Base-by-base conservation (phyloP, 2,888 invertebrate genomes). In the Allacma fusca region DNA sequence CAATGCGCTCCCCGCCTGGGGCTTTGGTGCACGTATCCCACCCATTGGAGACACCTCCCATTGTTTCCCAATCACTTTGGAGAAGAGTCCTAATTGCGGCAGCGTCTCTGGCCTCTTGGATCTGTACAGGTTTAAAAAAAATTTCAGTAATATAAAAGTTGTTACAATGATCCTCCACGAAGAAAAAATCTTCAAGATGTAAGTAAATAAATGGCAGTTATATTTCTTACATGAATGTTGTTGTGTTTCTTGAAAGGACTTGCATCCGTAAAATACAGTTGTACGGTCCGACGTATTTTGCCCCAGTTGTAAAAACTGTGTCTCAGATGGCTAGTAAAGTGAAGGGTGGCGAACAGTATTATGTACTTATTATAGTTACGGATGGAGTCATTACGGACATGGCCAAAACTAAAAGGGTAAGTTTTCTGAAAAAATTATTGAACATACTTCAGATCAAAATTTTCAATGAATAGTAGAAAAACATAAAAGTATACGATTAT, bases 301-400 rank as follows among this genome's bases (percentile, higher is more conserved):
- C 89, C 28, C 89, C 89, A 0, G 87, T 88, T 69, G 88, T 90
- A 74, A 87, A 87, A 77, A 88, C 88, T 84, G 85, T 86, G 84
- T 84, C 85, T 0, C 79, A 86, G 57, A 86, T 88, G 84, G 88
- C 88, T 1, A 68, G 85, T 28, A 82, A 85, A 24, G 81, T 83
- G 74, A 84, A 83, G 73, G 86, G 87, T 77, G 88, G 88, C 4
- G 85, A 86, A 40, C 84, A 87, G 78, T 89, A 89, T 84, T 88
- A 87, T 85, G 87, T 89, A 12, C 85, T 90, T 23, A 85, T 90
- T 24, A 90, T 90, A 77, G 87, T 90, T 71, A 90, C 89, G 4
- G 90, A 89, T 85, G 89, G 89, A 0, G 87, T 88, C 34, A 89
- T 90, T 78, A 89, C 89, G 4, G 91, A 91, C 85, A 89, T 91